A percentile compares a stretch with the other conserved stretches of the same genome.
These are phyloP conservation scores for Eremobia ochroleuca DNA, from an alignment of 2,888 invertebrate species.

Conservation along the genomic window DNA sequence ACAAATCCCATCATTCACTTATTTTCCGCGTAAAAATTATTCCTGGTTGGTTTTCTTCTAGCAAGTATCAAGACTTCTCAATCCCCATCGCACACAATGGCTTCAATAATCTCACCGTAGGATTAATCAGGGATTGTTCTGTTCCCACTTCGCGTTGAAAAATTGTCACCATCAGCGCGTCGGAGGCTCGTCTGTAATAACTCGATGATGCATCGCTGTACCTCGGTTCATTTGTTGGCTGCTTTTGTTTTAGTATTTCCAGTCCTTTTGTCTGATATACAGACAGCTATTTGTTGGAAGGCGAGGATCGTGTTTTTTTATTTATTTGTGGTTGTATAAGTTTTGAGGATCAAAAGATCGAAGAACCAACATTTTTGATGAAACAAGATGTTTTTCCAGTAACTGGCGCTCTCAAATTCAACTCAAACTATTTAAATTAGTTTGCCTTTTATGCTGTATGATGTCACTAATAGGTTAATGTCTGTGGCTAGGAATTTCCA, in stretches of 20 bases:
- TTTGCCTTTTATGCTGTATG: not conserved
- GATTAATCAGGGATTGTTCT: conserved; percentile 89
- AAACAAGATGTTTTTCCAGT: not conserved
- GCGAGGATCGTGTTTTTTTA: not conserved
- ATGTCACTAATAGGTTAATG: not conserved
- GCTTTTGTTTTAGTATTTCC: conserved; percentile 60
- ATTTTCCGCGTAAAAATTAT: no score
- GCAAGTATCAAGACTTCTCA: conserved; percentile 74
- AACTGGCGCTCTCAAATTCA: not conserved
- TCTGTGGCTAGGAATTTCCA: not conserved
- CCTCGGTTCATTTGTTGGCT: conserved; percentile 65
- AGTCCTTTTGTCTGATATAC: conserved; percentile 14
- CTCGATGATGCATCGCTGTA: conserved; percentile 84
- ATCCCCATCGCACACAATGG: conserved; percentile 68
- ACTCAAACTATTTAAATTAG: not conserved
- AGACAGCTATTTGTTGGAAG: not conserved
- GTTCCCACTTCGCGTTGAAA: conserved; percentile 85
- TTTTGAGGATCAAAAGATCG: not conserved
- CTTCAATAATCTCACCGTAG: conserved; percentile 86
- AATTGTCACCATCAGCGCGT: conserved; percentile 88
- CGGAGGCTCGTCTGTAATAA: conserved; percentile 78
- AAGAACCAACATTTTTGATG: not conserved
- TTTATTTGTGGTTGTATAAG: not conserved
- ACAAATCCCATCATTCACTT: no score
- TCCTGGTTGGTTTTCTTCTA: not conserved